Conservation (phyloP, 2,888 invertebrate genomes). For the Abrostola triplasia region DNA sequence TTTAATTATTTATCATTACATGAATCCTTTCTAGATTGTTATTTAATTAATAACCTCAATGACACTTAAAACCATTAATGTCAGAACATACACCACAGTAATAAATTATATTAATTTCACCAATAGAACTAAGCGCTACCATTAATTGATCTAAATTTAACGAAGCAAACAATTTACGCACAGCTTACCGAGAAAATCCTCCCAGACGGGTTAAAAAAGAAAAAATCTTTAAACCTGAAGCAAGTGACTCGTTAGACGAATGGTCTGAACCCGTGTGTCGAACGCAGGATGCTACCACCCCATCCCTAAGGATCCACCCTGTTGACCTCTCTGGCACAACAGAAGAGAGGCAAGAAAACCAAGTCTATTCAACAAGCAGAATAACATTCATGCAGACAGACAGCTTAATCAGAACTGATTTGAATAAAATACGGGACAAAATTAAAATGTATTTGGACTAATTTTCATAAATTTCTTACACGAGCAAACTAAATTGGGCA, state of each 20-base stretch:
- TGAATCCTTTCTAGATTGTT: too few relatives aligned
- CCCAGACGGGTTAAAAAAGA: slow-evolving; percentile 60
- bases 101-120: neutral
- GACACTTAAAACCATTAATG: neutral
- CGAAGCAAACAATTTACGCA: slow-evolving; percentile 27
- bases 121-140: neutral
- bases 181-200: slow-evolving; percentile 43
- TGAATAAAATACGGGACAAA: too few relatives aligned
- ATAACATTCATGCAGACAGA: neutral
- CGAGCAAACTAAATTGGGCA: too few relatives aligned
- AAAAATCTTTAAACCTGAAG: slow-evolving; percentile 70
- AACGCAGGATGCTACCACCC: slow-evolving; percentile 66
- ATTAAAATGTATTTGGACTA: too few relatives aligned
- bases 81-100: neutral
- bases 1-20: too few relatives aligned
- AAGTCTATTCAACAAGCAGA: neutral
- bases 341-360: slow-evolving; percentile 22
- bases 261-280: slow-evolving; percentile 73
- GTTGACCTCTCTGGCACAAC: slow-evolving; percentile 58
- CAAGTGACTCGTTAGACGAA: slow-evolving; percentile 77
- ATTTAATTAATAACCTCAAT: too few relatives aligned
- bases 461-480: too few relatives aligned
- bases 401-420: too few relatives aligned
- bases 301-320: slow-evolving; percentile 42
- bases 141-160: slow-evolving; percentile 17